Percentiles rank a stretch among this genome's conserved stretches.
These are phyloP conservation scores for Otus sunia DNA, from an alignment of 2,113 vertebrate genomes.

Conservation along the genomic window DNA sequence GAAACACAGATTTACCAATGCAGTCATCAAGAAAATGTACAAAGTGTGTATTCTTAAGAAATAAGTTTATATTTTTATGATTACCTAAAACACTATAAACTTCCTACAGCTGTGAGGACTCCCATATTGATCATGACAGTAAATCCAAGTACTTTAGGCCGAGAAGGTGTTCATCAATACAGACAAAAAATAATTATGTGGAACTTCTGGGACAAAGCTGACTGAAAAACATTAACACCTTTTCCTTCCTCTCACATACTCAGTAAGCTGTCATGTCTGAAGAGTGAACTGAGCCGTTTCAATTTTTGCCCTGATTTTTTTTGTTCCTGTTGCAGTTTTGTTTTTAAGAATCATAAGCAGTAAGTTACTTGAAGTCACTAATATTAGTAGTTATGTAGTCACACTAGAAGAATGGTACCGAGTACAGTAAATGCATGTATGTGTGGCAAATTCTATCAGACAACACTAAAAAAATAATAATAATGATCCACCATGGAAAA, in stretches of 20 bases:
- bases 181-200: neutral
- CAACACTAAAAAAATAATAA: neutral
- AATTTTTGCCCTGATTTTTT: conserved; percentile 16
- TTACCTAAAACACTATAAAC: neutral
- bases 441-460: conserved; percentile 31
- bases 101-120: neutral
- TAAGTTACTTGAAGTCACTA: conserved; percentile 27
- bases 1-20: neutral
- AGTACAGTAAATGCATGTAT: conserved; percentile 26
- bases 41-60: neutral
- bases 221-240: conserved; percentile 40
- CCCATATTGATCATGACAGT: neutral
- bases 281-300: neutral
- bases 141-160: neutral
- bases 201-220: neutral
- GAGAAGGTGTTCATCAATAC: neutral
- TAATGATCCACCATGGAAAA: conserved; percentile 44
- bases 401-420: neutral
- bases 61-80: neutral
- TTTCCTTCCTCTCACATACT: conserved; percentile 27
- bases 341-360: conserved; percentile 22
- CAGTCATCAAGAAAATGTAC: neutral
- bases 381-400: neutral
- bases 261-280: conserved; percentile 6
- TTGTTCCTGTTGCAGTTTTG: conserved; percentile 3